These are phyloP conservation scores for Goniozus legneri DNA, from an alignment of 1,140 invertebrate species.

Conservation along the genomic window DNA sequence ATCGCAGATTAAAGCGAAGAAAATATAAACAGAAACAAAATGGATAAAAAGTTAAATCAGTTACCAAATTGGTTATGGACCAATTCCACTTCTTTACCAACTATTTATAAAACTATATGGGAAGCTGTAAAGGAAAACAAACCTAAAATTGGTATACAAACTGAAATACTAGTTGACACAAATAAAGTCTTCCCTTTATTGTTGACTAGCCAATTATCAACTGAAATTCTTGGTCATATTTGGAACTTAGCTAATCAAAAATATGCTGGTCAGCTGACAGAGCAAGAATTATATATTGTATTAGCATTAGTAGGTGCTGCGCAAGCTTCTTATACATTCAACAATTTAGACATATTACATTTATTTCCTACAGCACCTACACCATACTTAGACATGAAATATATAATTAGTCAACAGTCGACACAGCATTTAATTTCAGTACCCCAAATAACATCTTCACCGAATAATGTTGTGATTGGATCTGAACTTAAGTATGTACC, in stretches of 20 bases:
- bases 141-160: slow-evolving; percentile 26
- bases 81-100: slow-evolving; percentile 49
- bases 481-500: slow-evolving; percentile 9
- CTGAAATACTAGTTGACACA: slow-evolving; percentile 56
- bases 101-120: slow-evolving; percentile 54
- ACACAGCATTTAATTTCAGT: slow-evolving; percentile 2
- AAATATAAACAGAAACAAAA: slow-evolving; percentile 35
- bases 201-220: slow-evolving; percentile 60
- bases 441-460: too few relatives aligned
- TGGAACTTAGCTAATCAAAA: slow-evolving; percentile 64
- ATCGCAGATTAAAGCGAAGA: too few relatives aligned
- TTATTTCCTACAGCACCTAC: slow-evolving; percentile 55
- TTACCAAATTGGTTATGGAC: slow-evolving; percentile 53
- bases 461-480: not conserved
- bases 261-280: slow-evolving; percentile 60
- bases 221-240: slow-evolving; percentile 61
- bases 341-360: slow-evolving; percentile 53
- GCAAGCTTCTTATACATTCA: slow-evolving; percentile 59
- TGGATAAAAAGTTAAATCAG: slow-evolving; percentile 40
- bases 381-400: slow-evolving; percentile 53
- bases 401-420: slow-evolving; percentile 23
- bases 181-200: slow-evolving; percentile 61
- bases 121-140: slow-evolving; percentile 47
- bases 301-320: slow-evolving; percentile 63
- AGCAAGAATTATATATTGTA: slow-evolving; percentile 60